phyloP scores from a whole-genome alignment of 2,797 vertebrate genomes.

The Semotilus atromaculatus region DNA sequence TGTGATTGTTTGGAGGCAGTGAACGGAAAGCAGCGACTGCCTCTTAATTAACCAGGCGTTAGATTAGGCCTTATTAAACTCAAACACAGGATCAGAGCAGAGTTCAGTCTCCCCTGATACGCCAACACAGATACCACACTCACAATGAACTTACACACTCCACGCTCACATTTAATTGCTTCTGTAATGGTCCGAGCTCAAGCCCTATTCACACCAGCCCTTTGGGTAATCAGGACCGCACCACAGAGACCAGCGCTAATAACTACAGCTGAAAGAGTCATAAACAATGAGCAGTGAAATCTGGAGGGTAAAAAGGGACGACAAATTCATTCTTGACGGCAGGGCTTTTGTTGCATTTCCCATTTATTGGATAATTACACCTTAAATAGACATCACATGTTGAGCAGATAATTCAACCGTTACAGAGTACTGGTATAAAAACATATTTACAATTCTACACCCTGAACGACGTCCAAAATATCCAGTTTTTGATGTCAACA shows the following conservation, averaged over 20 bases:
- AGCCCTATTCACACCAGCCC: slow-evolving; percentile 77
- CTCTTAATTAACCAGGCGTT: slow-evolving; percentile 79
- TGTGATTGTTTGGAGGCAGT: slow-evolving; percentile 74
- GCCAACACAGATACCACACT: slow-evolving; percentile 74
- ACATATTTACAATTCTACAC: slow-evolving; percentile 60
- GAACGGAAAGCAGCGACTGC: slow-evolving; percentile 70
- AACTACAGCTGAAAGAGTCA: slow-evolving; percentile 44
- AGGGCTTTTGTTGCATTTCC: slow-evolving; percentile 47
- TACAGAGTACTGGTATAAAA: slow-evolving; percentile 62
- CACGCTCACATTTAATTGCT: slow-evolving; percentile 81
- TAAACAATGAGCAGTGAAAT: slow-evolving; percentile 45
- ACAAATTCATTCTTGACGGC: slow-evolving; percentile 50
- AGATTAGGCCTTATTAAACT: slow-evolving; percentile 80
- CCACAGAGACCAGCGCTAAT: slow-evolving; percentile 68
- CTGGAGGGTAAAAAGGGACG: not conserved
- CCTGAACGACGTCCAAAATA: slow-evolving; percentile 25
- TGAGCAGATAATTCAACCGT: slow-evolving; percentile 64
- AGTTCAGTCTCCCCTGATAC: slow-evolving; percentile 77
- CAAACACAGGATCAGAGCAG: slow-evolving; percentile 76
- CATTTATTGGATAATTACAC: slow-evolving; percentile 61
- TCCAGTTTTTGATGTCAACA: not conserved
- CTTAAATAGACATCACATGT: slow-evolving; percentile 67
- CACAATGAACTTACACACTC: slow-evolving; percentile 58
- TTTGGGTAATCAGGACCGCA: slow-evolving; percentile 80
- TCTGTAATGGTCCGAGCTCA: slow-evolving; percentile 83